Evolutionary conservation across 2,888 invertebrate genomes (phyloP).

Genomic region (Sesia apiformis): DNA sequence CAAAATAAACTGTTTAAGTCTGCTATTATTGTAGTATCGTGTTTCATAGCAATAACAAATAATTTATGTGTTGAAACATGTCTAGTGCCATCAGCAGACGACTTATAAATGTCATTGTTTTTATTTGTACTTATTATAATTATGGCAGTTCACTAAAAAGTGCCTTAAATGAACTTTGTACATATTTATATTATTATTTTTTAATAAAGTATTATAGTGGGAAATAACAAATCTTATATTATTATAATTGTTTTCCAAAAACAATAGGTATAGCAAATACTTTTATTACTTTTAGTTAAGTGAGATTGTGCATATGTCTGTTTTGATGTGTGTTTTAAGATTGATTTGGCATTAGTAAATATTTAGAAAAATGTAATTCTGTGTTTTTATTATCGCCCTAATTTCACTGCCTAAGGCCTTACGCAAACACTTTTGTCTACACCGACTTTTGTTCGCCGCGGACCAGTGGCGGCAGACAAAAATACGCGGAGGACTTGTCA

Average conservation of each 20-base stretch:
- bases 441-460: no score
- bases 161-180: constrained; percentile 67
- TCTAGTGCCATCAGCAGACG: constrained; percentile 66
- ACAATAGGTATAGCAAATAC: constrained; percentile 50
- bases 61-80: constrained; percentile 52
- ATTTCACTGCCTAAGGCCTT: neutral
- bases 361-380: constrained; percentile 44
- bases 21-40: constrained; percentile 54
- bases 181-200: constrained; percentile 53
- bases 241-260: constrained; percentile 62
- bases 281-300: constrained; percentile 55
- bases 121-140: constrained; percentile 64
- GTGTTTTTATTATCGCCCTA: constrained; percentile 12
- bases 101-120: constrained; percentile 48
- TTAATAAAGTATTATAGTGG: constrained; percentile 56
- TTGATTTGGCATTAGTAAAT: constrained; percentile 74
- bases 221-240: constrained; percentile 52
- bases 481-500: no score
- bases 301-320: constrained; percentile 74
- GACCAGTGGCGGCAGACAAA: no score
- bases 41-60: constrained; percentile 44
- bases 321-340: constrained; percentile 72
- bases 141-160: constrained; percentile 54
- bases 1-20: constrained; percentile 43
- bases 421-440: neutral